These are phyloP conservation scores for Ophion costatus DNA, from an alignment of 2,888 invertebrate species.

Conservation along the genomic window DNA sequence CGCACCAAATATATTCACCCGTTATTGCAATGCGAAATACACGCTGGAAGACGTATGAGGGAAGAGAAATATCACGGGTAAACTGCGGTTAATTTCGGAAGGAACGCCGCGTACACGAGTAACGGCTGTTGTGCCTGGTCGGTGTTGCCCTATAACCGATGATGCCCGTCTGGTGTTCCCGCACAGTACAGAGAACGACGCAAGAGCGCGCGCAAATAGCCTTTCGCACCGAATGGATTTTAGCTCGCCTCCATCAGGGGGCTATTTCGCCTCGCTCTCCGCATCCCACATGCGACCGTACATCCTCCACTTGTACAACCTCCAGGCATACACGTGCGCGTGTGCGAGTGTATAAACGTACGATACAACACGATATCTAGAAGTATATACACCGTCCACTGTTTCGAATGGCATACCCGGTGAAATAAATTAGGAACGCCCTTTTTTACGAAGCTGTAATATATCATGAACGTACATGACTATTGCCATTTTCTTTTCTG, in stretches of 20 bases:
- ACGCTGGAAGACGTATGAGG: neutral
- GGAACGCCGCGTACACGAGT: conserved; percentile 16
- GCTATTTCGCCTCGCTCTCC: conserved; percentile 51
- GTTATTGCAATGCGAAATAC: neutral
- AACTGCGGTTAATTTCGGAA: conserved; percentile 2
- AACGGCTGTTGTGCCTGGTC: conserved; percentile 11
- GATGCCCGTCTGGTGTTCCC: conserved; percentile 36
- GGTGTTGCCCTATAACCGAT: conserved; percentile 21
- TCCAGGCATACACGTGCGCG: neutral
- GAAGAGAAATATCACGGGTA: neutral
- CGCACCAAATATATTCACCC: neutral
- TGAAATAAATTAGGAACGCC: too few relatives aligned
- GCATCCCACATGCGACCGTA: conserved; percentile 49
- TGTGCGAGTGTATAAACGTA: neutral
- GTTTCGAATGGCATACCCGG: too few relatives aligned
- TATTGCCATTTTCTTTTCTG: too few relatives aligned
- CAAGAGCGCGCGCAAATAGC: conserved; percentile 66
- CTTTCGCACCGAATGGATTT: conserved; percentile 72
- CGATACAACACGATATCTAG: neutral
- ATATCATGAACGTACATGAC: too few relatives aligned
- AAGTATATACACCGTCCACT: neutral
- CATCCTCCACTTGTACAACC: conserved; percentile 14
- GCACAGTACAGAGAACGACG: conserved; percentile 35
- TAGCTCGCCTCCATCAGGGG: conserved; percentile 66
- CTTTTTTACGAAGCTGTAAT: too few relatives aligned